Conservation (phyloP, 2,888 invertebrate species). For the Iselma pallidipennis region DNA sequence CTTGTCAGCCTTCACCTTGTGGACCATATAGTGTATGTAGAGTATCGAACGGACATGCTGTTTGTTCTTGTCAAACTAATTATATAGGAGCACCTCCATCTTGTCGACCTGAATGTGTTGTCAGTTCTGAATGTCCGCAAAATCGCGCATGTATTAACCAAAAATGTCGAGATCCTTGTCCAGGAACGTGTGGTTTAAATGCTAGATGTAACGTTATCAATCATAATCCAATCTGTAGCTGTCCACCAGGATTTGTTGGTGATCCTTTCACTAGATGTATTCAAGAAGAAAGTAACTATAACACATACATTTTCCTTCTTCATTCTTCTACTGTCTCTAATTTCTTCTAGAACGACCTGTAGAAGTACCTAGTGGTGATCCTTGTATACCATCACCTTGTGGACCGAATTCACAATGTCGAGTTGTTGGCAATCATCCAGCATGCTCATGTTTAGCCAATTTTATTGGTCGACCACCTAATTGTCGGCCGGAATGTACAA, state of each 20-base stretch:
- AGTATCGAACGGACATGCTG: constrained; percentile 71
- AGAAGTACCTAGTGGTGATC: constrained; percentile 65
- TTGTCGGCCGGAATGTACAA: constrained; percentile 84
- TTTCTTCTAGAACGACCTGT: constrained; percentile 58
- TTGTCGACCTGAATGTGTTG: constrained; percentile 81
- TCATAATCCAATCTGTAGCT: constrained; percentile 85
- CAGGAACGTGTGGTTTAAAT: constrained; percentile 80
- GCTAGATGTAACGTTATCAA: constrained; percentile 82
- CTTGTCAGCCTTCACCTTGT: constrained; percentile 73
- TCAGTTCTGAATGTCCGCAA: constrained; percentile 80
- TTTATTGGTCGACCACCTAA: constrained; percentile 84
- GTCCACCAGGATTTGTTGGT: constrained; percentile 73
- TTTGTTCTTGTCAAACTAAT: constrained; percentile 78
- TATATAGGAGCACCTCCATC: constrained; percentile 78
- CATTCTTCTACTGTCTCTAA: constrained; percentile 22
- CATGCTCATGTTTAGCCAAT: constrained; percentile 78
- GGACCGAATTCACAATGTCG: constrained; percentile 84
- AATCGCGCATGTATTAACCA: constrained; percentile 79
- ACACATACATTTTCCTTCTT: constrained; percentile 22
- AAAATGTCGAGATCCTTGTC: constrained; percentile 81
- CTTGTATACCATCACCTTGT: constrained; percentile 82
- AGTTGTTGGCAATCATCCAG: constrained; percentile 73
- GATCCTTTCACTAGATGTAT: constrained; percentile 80
- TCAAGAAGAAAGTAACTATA: constrained; percentile 67
- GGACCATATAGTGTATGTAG: constrained; percentile 82